phyloP scores from a whole-genome alignment of 2,888 invertebrate species.

The Eupeodes luniger region DNA sequence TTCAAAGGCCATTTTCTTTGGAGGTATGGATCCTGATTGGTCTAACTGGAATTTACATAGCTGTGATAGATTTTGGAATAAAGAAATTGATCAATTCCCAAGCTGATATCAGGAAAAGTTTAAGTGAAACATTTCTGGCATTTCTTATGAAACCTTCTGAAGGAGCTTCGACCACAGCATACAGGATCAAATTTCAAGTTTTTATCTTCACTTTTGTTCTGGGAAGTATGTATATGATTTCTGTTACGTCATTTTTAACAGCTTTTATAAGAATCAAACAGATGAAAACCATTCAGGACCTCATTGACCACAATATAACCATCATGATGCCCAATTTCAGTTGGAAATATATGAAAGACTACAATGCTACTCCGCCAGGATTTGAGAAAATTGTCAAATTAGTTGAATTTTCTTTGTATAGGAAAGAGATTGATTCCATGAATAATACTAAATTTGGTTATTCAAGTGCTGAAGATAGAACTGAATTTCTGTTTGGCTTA shows the following conservation, averaged over 20 bases:
- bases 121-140: conserved; percentile 17
- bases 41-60: not conserved
- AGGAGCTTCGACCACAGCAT: not conserved
- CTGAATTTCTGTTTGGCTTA: not conserved
- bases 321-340: not conserved
- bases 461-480: not conserved
- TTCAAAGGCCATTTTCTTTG: conserved; percentile 20
- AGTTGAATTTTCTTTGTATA: not conserved
- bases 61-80: not conserved
- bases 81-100: not conserved
- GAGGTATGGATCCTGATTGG: conserved; percentile 11
- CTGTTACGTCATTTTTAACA: conserved; percentile 41
- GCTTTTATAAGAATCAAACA: conserved; percentile 37
- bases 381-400: not conserved
- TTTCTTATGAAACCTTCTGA: not conserved
- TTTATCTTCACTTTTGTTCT: conserved; percentile 20
- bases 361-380: not conserved
- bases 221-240: conserved; percentile 21
- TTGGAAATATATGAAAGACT: not conserved
- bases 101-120: not conserved
- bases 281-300: conserved; percentile 21
- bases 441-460: conserved; percentile 27
- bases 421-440: not conserved
- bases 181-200: conserved; percentile 29
- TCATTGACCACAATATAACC: conserved; percentile 14